A percentile compares a stretch with the other conserved stretches of the same genome.
Conservation (phyloP, 2,888 invertebrate species). For the Scelioninae gen. 2 region DNA sequence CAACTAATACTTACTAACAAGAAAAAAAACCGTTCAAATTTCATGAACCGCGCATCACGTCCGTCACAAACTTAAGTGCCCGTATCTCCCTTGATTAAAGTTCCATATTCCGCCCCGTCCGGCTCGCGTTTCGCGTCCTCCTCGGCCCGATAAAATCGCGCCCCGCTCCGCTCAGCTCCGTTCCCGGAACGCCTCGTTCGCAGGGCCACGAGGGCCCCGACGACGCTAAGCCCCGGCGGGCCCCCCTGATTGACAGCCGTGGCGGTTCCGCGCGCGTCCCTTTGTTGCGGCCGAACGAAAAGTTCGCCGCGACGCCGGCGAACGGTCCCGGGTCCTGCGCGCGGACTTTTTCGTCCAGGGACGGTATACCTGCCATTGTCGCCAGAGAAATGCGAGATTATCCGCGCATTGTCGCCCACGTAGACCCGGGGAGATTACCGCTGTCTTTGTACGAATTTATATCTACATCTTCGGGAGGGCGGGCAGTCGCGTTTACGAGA, state of each 20-base stretch:
- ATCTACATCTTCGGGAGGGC: slow-evolving; percentile 46
- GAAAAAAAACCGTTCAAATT: no score
- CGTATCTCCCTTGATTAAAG: no score
- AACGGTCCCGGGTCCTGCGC: slow-evolving; percentile 52
- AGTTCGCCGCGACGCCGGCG: slow-evolving; percentile 34
- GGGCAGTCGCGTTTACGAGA: slow-evolving; percentile 32
- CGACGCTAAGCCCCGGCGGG: slow-evolving; percentile 32
- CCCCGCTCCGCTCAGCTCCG: no score
- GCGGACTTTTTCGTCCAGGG: slow-evolving; percentile 15
- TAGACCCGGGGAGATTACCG: slow-evolving; percentile 45
- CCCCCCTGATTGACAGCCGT: slow-evolving; percentile 63
- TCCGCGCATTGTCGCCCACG: slow-evolving; percentile 64
- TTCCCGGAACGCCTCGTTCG: slow-evolving; percentile 24
- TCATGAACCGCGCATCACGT: no score
- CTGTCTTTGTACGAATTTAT: slow-evolving; percentile 55
- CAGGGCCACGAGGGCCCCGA: slow-evolving; percentile 50
- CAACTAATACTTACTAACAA: no score
- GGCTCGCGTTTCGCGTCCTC: no score
- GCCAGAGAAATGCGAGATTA: slow-evolving; percentile 63
- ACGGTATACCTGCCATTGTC: slow-evolving; percentile 60
- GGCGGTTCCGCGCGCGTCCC: slow-evolving; percentile 57
- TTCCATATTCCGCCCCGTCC: no score
- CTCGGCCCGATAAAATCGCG: slow-evolving; percentile 38
- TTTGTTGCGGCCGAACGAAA: slow-evolving; percentile 52
- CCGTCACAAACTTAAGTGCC: no score